Base-by-base conservation (phyloP, 2,888 invertebrate species). In the Nymphalis c-album region DNA sequence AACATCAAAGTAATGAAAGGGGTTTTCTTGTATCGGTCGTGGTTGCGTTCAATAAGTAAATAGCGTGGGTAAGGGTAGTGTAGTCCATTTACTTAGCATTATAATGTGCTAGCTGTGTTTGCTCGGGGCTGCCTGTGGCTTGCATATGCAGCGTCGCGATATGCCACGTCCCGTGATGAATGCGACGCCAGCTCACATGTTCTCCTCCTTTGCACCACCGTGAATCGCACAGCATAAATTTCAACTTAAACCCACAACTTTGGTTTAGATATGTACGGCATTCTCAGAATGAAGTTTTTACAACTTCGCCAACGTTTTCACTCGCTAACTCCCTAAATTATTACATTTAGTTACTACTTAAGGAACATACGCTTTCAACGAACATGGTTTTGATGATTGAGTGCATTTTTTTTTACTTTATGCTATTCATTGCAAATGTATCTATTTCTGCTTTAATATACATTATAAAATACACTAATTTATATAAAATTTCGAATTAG, bases 151-250 rank as follows among this genome's bases (percentile, higher is more conserved):
- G 77, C 77, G 83, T 80, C 78, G 83, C 83, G 88, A 88, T 87
- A 88, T 83, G 85, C 87, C 88, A 86, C 86, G 86, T 85, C 81
- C 74, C 71, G 81, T 89, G 90, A 91, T 88, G 81, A 85, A 90
- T 87, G 87, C 78, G 82, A 79, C 79, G 82, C 84, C 82, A 85
- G 85, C 85, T 85, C 81, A 80, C 81, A 79, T 84, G 83, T 80
- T 81, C 83, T 83, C 82, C 85, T 85, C 81, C 88, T 87, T n/a
- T 88, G 84, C 85, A 83, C 85, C 85, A 84, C 80, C 79, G 80
- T 77, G 80, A 84, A 85, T 85, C 81, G 75, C 85, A 81, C 82
- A 78, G 82, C 81, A 89, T 90, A 88, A 90, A 90, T 91, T 89
- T 84, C 80, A 83, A 87, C 81, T 86, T 81, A 85, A 88, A 85